Percentiles rank a stretch among this genome's conserved stretches.
phyloP scores from a whole-genome alignment of 2,797 vertebrate genomes.

The Melanotaenia maccullochi region DNA sequence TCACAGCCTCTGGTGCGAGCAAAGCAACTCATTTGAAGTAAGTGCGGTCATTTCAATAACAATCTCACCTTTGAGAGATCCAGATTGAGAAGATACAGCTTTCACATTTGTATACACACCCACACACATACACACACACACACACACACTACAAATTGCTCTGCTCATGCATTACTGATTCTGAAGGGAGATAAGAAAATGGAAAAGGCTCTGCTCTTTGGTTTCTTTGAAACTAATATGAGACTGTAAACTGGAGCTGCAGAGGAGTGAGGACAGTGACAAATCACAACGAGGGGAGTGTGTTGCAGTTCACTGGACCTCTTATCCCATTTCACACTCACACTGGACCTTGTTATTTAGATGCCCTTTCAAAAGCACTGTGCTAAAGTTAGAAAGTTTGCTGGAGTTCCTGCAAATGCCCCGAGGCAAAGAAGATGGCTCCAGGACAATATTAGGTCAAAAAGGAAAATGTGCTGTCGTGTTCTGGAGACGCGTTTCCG shows the following conservation, averaged over 20 bases:
- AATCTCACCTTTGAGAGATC: conserved; percentile 26
- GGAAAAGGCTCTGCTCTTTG: conserved; percentile 23
- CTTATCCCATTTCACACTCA: conserved; percentile 51
- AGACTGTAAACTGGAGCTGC: conserved; percentile 42
- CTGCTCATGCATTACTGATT: conserved; percentile 31
- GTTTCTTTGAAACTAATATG: conserved; percentile 61
- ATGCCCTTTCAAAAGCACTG: conserved; percentile 26
- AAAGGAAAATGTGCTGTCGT: background rate
- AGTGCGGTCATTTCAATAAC: conserved; percentile 49
- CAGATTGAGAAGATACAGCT: conserved; percentile 17
- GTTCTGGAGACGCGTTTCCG: background rate
- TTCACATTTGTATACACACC: background rate
- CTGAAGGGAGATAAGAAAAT: conserved; percentile 44
- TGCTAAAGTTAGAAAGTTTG: conserved; percentile 13
- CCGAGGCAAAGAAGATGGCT: background rate
- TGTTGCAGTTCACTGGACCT: conserved; percentile 49
- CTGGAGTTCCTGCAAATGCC: conserved; percentile 15
- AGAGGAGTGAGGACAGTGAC: conserved; percentile 61
- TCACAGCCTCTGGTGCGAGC: conserved; percentile 2
- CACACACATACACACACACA: background rate
- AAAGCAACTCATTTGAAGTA: conserved; percentile 24
- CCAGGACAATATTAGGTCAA: background rate
- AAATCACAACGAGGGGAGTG: conserved; percentile 47
- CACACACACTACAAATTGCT: conserved; percentile 38
- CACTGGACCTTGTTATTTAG: conserved; percentile 8